phyloP scores from a whole-genome alignment of 2,888 invertebrate species.

The Aphidoletes aphidimyza region DNA sequence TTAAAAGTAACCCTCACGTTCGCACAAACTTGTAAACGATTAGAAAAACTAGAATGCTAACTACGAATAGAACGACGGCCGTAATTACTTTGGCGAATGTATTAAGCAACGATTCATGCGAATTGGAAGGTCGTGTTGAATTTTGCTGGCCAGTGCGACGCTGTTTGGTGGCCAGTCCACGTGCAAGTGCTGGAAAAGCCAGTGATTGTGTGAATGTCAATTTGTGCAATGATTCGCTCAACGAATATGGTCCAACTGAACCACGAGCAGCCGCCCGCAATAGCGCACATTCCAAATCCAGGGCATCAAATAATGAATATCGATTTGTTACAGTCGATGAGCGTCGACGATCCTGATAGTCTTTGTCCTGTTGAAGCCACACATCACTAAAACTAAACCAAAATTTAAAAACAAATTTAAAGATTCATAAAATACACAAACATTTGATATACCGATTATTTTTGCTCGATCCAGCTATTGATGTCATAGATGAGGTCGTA shows the following conservation, averaged over 20 bases:
- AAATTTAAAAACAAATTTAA: background rate
- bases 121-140: conserved; percentile 70
- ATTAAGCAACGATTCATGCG: conserved; percentile 74
- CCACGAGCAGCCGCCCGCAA: conserved; percentile 76
- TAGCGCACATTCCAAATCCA: conserved; percentile 77
- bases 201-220: conserved; percentile 79
- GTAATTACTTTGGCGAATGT: conserved; percentile 78
- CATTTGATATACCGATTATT: conserved; percentile 61
- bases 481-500: conserved; percentile 72
- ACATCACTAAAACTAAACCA: conserved; percentile 61
- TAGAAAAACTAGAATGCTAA: conserved; percentile 77
- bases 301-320: conserved; percentile 77
- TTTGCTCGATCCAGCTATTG: conserved; percentile 66
- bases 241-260: conserved; percentile 77
- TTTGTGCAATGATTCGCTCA: conserved; percentile 78
- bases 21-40: conserved; percentile 79
- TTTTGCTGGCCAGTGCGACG: conserved; percentile 69
- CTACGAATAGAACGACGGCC: conserved; percentile 74
- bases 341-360: conserved; percentile 65
- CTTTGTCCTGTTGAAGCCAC: conserved; percentile 66
- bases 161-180: conserved; percentile 74
- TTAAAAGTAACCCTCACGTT: conserved; percentile 82
- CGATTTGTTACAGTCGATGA: conserved; percentile 73
- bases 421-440: background rate
- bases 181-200: conserved; percentile 77